Base-by-base conservation (phyloP, 2,888 invertebrate genomes). In the Zaprionus obscuricornis region DNA sequence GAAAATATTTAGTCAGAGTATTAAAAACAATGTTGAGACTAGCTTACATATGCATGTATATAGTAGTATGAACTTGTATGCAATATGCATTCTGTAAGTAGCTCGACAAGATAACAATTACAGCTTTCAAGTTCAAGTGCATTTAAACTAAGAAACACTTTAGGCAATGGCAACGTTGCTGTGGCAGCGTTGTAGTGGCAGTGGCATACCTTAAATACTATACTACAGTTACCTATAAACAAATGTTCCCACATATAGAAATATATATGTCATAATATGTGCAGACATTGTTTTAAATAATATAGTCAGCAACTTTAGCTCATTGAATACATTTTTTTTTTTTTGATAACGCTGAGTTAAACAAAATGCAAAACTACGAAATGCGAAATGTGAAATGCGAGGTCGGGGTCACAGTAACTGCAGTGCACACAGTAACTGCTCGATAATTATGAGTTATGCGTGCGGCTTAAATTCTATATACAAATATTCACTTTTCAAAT, bases 51-150 rank as follows among this genome's bases (percentile, higher is more conserved):
- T 26, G n/a, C n/a, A 5, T 16, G 7, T 34, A 20, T 49, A 39
- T 29, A 20, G n/a, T n/a, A n/a, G n/a, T 26, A 42, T 37, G 16
- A 24, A 33, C 34, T 8, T 31, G 14, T 18, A 20, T 18, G 18
- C 11, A 10, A 29, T 14, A 46, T 24, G 18, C 22, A 29, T 2
- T 27, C 45, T 39, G 14, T 24, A 45, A 24, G 24, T 26, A 33
- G 26, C 39, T 46, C 26, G 16, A 29, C 40, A 31, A 59, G 59
- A 65, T 51, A 70, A 34, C 46, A 57, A 60, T 63, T 73, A 73
- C 69, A 57, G 59, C 57, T 62, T 60, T 78, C 82, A 82, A 75
- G 82, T 82, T 78, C 78, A 82, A 75, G 78, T 82, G 66, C 73
- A 69, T 66, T 72, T 72, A 40, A 69, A 66, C 66, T 70, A 66